Evolutionary conservation across 2,888 invertebrate genomes (phyloP).

Genomic region (Myathropa florea): DNA sequence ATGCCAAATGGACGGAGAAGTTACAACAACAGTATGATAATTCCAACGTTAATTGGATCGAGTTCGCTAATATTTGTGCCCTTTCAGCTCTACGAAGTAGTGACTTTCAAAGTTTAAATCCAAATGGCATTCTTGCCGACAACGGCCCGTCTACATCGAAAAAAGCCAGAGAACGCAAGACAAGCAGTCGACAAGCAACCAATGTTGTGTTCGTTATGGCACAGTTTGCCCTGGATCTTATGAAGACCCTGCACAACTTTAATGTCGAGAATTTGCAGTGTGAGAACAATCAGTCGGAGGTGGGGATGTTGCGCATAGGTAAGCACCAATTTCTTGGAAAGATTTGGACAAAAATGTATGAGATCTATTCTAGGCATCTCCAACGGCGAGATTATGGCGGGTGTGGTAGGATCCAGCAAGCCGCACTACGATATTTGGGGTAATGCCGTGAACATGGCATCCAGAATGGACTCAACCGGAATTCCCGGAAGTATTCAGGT

Average conservation of each 20-base stretch:
- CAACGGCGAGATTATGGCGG: slow-evolving; percentile 94
- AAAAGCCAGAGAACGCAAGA: slow-evolving; percentile 72
- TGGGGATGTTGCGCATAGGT: slow-evolving; percentile 78
- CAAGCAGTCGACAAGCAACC: slow-evolving; percentile 75
- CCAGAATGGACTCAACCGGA: slow-evolving; percentile 97
- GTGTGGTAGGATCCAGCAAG: slow-evolving; percentile 96
- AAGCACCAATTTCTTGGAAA: not conserved
- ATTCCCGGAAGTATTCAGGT: slow-evolving; percentile 89
- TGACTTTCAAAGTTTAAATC: slow-evolving; percentile 27
- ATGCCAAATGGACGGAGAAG: slow-evolving; percentile 78
- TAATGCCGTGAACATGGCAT: slow-evolving; percentile 97
- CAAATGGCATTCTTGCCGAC: slow-evolving; percentile 21
- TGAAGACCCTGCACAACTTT: slow-evolving; percentile 84
- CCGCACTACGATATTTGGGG: slow-evolving; percentile 99
- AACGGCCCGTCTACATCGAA: slow-evolving; percentile 53
- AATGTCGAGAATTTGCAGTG: slow-evolving; percentile 84
- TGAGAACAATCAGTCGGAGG: slow-evolving; percentile 76
- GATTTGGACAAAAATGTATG: not conserved
- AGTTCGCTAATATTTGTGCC: not conserved
- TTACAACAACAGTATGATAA: slow-evolving; percentile 72
- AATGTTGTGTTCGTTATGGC: slow-evolving; percentile 84
- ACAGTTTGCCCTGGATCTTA: slow-evolving; percentile 88
- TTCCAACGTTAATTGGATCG: slow-evolving; percentile 5
- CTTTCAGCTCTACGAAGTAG: slow-evolving; percentile 34
- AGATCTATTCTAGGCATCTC: slow-evolving; percentile 86